These are phyloP conservation scores for Nibea albiflora DNA, from an alignment of 2,113 vertebrate species.

Conservation along the genomic window DNA sequence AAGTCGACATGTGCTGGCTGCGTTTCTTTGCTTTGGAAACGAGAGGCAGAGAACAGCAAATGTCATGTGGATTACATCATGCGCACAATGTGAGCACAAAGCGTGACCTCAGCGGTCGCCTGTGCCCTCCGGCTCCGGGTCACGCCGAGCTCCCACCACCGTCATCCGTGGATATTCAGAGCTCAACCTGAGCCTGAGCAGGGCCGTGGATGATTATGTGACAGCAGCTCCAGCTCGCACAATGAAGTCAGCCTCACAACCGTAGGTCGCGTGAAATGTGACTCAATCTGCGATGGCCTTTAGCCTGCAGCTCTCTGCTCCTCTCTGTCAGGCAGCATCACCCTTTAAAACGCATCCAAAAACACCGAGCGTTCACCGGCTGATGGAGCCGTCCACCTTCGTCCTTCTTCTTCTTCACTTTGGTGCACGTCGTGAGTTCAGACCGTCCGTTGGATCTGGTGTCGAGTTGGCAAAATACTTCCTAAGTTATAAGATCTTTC, in stretches of 20 bases:
- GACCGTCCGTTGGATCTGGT: not conserved
- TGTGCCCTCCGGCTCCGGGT: conserved; percentile 51
- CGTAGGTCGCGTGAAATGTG: conserved; percentile 1
- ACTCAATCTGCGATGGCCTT: conserved; percentile 16
- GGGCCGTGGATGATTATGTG: no score
- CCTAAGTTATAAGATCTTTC: not conserved
- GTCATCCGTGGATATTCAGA: not conserved
- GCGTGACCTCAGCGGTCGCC: conserved; percentile 26
- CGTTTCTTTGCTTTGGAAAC: not conserved
- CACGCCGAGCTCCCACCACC: conserved; percentile 16
- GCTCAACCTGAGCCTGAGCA: conserved; percentile 12
- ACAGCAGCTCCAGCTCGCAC: conserved; percentile 10
- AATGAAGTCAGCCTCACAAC: conserved; percentile 18
- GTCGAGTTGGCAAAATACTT: not conserved
- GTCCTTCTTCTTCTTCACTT: not conserved
- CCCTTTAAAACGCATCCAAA: not conserved
- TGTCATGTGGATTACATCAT: conserved; percentile 39
- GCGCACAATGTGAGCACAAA: conserved; percentile 10
- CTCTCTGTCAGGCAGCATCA: not conserved
- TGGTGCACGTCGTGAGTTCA: not conserved
- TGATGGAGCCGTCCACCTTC: not conserved
- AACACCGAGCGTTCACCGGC: not conserved
- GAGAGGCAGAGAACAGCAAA: conserved; percentile 9
- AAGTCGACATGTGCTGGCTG: not conserved
- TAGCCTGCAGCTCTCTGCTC: conserved; percentile 8